phyloP scores from a whole-genome alignment of 2,113 vertebrate species.

The Polypterus senegalus region DNA sequence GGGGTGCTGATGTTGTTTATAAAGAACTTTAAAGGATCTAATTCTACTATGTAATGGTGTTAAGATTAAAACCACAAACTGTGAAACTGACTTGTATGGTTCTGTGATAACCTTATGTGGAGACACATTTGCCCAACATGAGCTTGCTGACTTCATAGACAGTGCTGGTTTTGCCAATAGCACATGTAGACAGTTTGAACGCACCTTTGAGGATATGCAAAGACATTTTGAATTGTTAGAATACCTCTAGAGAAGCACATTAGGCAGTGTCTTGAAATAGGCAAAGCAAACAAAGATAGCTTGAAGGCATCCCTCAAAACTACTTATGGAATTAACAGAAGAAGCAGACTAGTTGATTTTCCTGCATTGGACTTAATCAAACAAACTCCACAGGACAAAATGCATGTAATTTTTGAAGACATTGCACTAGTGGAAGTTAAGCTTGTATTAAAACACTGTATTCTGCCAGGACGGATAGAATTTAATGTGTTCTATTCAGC shows the following conservation, averaged over 20 bases:
- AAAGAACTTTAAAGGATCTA: constrained; percentile 7
- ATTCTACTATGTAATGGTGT: constrained; percentile 8
- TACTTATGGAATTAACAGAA: constrained; percentile 18
- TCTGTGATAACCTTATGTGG: constrained; percentile 18
- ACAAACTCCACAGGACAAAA: constrained; percentile 15
- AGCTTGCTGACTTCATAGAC: constrained; percentile 20
- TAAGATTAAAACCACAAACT: constrained; percentile 11
- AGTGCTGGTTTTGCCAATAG: constrained; percentile 15
- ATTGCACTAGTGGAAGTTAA: neutral
- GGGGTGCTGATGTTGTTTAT: constrained; percentile 15
- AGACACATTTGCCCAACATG: constrained; percentile 23
- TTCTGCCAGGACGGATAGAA: too few species aligned
- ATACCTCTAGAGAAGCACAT: constrained; percentile 11
- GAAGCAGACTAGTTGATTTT: constrained; percentile 16
- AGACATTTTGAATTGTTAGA: constrained; percentile 18
- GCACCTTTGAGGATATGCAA: constrained; percentile 15
- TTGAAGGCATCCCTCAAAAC: constrained; percentile 17
- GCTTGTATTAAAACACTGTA: neutral
- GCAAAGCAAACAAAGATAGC: constrained; percentile 6
- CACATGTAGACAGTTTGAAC: constrained; percentile 16
- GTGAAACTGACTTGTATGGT: constrained; percentile 15
- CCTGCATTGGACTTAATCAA: constrained; percentile 15
- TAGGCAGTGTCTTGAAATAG: constrained; percentile 14
- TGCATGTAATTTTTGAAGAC: constrained; percentile 1
- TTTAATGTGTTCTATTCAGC: too few species aligned